These are phyloP conservation scores for Parazoanthus swiftii DNA, from an alignment of 92 coral and sea anemone species.

Conservation along the genomic window DNA sequence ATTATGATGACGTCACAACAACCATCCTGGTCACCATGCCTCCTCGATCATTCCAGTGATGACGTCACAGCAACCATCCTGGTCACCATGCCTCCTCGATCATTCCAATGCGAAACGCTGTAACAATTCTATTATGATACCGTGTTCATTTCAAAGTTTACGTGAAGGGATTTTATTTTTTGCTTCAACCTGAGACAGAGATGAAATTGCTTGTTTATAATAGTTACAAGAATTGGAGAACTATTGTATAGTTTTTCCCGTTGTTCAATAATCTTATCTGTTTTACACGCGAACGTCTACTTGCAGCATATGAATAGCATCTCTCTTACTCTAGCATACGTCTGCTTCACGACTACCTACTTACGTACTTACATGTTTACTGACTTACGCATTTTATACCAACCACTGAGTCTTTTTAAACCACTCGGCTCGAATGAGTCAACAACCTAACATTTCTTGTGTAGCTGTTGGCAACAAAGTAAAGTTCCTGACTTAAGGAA, in stretches of 20 bases:
- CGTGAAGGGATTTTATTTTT: too few species aligned
- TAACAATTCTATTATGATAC: neutral
- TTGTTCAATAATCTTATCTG: neutral
- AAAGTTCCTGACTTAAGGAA: neutral
- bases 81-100: slow-evolving; percentile 34
- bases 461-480: neutral
- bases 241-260: neutral
- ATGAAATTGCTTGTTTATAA: too few species aligned
- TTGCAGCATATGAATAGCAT: neutral
- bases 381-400: neutral
- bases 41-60: slow-evolving; percentile 8
- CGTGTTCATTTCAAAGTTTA: too few species aligned
- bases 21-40: slow-evolving; percentile 42
- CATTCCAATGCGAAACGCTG: neutral
- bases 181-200: neutral
- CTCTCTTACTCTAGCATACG: neutral
- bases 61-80: slow-evolving; percentile 25
- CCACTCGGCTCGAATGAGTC: neutral
- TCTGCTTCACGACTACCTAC: neutral
- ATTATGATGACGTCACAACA: neutral
- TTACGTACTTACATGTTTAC: neutral
- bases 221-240: too few species aligned
- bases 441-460: neutral
- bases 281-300: neutral
- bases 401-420: neutral